Evolutionary conservation across 2,113 vertebrate species (phyloP), one percentile per base, ranked within the genome.

Genomic region (Gila orcuttii): DNA sequence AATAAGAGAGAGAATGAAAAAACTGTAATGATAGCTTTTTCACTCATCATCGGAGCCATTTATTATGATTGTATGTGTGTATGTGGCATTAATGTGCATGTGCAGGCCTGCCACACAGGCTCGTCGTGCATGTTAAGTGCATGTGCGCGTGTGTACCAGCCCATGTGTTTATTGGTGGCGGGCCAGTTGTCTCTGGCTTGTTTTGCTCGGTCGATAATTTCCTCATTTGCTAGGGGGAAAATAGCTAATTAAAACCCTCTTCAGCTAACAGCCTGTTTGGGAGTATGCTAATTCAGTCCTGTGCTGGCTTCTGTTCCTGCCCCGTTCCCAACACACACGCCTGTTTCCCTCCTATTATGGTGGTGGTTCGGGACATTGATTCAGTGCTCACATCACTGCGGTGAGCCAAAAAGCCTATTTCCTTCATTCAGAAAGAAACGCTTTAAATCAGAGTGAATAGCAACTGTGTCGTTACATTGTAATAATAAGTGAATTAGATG

Each of bases 181-280:
- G 94, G 94, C 92, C 95, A 93, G 96, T 97, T 95, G 95, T 96
- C 96, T 96, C 94, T 87, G 94, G 95, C 95, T 97, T 97, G 96
- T 97, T 97, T 97, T 95, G 95, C 94, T 94, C 95, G 96, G 96
- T 93, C 95, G 95, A 96, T 98, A 97, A 98, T 98, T 98, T 96
- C 96, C 96, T 97, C 96, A 91, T 98, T 98, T 97, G 95, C 96
- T 96, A 96, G 96, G 95, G 97, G 96, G 96, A 98, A 98, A 99
- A 97, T 97, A 97, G 96, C 96, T 98, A 97, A 99, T 99, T 98
- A 98, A 98, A 98, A 97, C 95, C 96, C 96, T 97, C 96, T 98
- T 97, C 96, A 97, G 93, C 96, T 97, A 98, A 98, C 96, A 98
- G 96, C 96, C 97, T 97, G 97, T 97, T 97, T 96, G 96, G 96